A percentile compares a stretch with the other conserved stretches of the same genome.
phyloP scores from a whole-genome alignment of 2,113 vertebrate genomes.

The Desmodus rotundus region DNA sequence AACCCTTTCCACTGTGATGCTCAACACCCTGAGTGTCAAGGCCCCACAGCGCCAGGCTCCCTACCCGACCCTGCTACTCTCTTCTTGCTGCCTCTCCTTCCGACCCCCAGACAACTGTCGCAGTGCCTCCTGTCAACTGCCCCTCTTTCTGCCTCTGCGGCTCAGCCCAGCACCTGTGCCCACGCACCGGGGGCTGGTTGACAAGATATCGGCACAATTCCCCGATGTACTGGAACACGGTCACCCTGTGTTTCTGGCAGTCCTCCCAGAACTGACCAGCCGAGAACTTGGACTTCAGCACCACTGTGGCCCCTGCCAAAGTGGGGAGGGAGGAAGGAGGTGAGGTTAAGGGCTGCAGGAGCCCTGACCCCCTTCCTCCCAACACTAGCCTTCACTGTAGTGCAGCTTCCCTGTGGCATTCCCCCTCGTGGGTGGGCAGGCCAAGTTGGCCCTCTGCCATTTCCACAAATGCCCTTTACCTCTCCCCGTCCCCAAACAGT shows the following conservation, averaged over 20 bases:
- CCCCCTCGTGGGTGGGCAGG: background rate
- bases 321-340: background rate
- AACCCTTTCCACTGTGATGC: fast-evolving
- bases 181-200: conserved; percentile 86
- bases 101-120: background rate
- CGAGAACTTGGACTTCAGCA: conserved; percentile 92
- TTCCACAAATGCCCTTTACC: background rate
- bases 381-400: background rate
- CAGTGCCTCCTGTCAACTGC: fast-evolving
- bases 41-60: background rate
- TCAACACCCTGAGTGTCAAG: fast-evolving
- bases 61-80: fast-evolving
- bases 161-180: background rate
- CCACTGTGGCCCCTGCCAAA: conserved; percentile 79
- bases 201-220: conserved; percentile 92
- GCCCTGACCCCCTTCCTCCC: background rate
- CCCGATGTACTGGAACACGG: conserved; percentile 92
- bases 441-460: background rate
- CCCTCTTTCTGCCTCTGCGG: background rate
- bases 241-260: conserved; percentile 85
- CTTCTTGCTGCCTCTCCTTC: background rate
- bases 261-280: conserved; percentile 93
- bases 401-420: background rate
- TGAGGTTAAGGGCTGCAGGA: background rate
- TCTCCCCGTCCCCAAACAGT: background rate